phyloP scores from a whole-genome alignment of 2,888 invertebrate species.

The Asteroscopus sphinx region DNA sequence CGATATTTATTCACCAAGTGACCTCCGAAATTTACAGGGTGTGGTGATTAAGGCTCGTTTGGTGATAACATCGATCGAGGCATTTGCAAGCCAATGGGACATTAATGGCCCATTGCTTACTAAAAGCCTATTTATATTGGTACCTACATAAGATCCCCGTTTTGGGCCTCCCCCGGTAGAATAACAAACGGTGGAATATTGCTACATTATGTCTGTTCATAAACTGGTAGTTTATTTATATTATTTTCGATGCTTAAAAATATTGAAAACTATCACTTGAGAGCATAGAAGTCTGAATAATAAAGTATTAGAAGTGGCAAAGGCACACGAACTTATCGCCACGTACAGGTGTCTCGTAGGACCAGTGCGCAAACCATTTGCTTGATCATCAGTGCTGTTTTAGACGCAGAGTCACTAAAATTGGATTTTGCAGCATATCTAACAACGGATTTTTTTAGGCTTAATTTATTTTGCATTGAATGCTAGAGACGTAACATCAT shows the following conservation, averaged over 20 bases:
- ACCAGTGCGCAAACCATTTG: too few species aligned
- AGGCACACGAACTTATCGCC: too few species aligned
- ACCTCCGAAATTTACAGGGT: slow-evolving; percentile 57
- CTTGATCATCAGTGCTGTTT: too few species aligned
- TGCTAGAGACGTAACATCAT: too few species aligned
- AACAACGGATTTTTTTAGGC: too few species aligned
- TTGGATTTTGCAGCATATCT: too few species aligned
- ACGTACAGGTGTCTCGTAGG: too few species aligned
- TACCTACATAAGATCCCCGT: slow-evolving; percentile 53
- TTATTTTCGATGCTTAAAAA: slow-evolving; percentile 21
- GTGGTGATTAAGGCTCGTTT: slow-evolving; percentile 58
- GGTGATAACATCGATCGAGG: slow-evolving; percentile 58
- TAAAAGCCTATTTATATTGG: slow-evolving; percentile 59
- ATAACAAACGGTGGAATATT: slow-evolving; percentile 47
- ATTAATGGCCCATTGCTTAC: slow-evolving; percentile 60
- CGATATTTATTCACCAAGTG: slow-evolving; percentile 58
- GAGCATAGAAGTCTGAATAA: too few species aligned
- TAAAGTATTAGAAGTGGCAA: too few species aligned
- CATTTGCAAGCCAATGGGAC: slow-evolving; percentile 56
- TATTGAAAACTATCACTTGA: background rate
- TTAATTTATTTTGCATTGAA: too few species aligned
- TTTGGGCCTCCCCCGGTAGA: slow-evolving; percentile 24
- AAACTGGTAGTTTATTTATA: slow-evolving; percentile 30
- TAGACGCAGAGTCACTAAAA: too few species aligned
- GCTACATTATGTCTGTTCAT: slow-evolving; percentile 31